Conservation (phyloP, 2,113 vertebrate genomes). For the Sisor rabdophorus region DNA sequence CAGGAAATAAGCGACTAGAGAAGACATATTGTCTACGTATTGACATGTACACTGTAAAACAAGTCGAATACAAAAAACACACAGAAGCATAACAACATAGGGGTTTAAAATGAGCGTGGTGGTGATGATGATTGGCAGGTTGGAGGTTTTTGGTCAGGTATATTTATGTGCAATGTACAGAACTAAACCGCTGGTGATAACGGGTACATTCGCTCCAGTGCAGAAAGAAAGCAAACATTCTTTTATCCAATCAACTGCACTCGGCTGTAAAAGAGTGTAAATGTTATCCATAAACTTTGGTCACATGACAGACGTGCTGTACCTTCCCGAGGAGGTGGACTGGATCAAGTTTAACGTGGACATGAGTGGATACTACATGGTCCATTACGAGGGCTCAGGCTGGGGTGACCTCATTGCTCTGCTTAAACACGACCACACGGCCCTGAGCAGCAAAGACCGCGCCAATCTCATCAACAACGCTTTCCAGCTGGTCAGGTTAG, state of each 20-base stretch:
- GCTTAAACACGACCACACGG: constrained; percentile 70
- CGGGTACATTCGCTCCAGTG: too few relatives aligned
- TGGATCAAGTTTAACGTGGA: constrained; percentile 77
- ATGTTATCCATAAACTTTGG: not conserved
- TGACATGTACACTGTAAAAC: too few relatives aligned
- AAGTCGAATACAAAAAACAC: too few relatives aligned
- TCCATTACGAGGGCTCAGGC: constrained; percentile 72
- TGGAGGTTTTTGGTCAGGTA: too few relatives aligned
- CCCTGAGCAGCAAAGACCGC: constrained; percentile 73
- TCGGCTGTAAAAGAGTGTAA: not conserved
- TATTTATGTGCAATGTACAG: not conserved
- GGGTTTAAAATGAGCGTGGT: too few relatives aligned
- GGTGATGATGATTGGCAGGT: too few relatives aligned
- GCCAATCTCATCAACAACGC: constrained; percentile 72
- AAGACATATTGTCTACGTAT: too few relatives aligned
- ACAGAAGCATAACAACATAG: too few relatives aligned
- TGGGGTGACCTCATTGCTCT: constrained; percentile 67
- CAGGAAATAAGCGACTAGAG: too few relatives aligned
- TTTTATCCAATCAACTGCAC: not conserved
- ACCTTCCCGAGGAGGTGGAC: constrained; percentile 60
- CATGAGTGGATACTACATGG: constrained; percentile 75
- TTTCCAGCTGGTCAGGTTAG: constrained; percentile 75
- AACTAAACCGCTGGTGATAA: not conserved
- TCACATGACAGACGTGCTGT: constrained; percentile 68
- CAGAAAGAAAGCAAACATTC: too few relatives aligned